Evolutionary conservation across 2,888 invertebrate genomes (phyloP), one percentile per base, ranked within the genome.

Genomic region (Troides helena): DNA sequence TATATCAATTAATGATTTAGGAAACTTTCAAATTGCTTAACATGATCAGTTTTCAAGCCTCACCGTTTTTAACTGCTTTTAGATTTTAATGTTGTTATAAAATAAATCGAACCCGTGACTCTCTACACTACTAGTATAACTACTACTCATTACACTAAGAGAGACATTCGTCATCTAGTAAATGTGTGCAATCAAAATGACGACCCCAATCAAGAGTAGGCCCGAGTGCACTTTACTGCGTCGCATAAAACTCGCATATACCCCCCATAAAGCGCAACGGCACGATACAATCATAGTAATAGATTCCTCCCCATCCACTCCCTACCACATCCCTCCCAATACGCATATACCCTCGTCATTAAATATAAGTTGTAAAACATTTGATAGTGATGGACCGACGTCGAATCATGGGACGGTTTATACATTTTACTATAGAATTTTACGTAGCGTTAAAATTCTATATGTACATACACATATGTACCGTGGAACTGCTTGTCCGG

Each of bases 211-310:
- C 62, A 62, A 50, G 30, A 18, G 57, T 62, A 53, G 62, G 62
- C 50, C 59, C 58, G 70, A 66, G 36, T 70, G 70, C 70, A 66
- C 62, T 70, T 70, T 70, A 70, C 36, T 60, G 57, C 21, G n/a
- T 23, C 62, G 62, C 63, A 70, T 70, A 70, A 70, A 70, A 66
- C 58, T 43, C 43, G 25, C 65, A 53, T 65, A 65, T 62, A 23
- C 53, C 56, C 25, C n/a, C 62, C 63, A 62, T 70, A 63, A 70
- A 67, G 62, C 58, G 69, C 69, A 62, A 50, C 60, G 50, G 50
- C 50, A 50, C 66, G 25, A 10, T 69, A 65, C 69, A 70, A 66
- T 70, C 66, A 70, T 50, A 65, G 62, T 65, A 65, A 65, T 65
- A 58, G 65, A 62, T 65, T 65, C 56, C 50, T 36, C 58, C 66